phyloP scores from a whole-genome alignment of 2,113 vertebrate species.

The Tamias sibiricus region DNA sequence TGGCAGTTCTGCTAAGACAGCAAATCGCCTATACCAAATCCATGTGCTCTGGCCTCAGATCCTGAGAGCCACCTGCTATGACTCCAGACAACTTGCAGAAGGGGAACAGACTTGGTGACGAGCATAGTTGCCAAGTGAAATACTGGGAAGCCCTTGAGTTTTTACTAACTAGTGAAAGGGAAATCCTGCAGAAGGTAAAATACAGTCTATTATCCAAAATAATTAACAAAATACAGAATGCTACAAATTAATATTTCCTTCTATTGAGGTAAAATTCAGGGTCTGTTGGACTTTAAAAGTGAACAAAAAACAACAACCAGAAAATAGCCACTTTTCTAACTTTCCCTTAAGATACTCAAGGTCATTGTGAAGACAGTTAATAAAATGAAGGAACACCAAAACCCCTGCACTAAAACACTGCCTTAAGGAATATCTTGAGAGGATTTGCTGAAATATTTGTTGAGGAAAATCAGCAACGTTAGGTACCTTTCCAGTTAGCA shows the following conservation, averaged over 20 bases:
- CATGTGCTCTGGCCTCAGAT: neutral
- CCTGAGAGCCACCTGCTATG: neutral
- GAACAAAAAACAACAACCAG: neutral
- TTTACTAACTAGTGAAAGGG: neutral
- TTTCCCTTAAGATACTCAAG: neutral
- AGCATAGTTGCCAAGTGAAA: neutral
- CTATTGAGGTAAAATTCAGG: neutral
- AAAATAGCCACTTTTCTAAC: neutral
- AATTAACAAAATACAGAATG: neutral
- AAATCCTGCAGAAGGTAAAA: slow-evolving; percentile 17
- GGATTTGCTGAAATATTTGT: neutral
- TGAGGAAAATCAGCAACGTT: neutral
- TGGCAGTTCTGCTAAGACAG: neutral
- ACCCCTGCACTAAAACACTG: neutral
- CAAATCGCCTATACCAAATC: neutral
- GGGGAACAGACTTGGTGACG: neutral
- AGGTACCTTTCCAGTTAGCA: neutral
- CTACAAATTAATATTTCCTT: neutral
- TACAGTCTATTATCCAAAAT: neutral
- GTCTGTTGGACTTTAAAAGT: too few species aligned
- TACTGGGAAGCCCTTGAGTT: neutral
- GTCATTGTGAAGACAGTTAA: neutral
- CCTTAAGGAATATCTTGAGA: neutral
- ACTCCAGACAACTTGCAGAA: neutral
- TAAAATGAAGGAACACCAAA: neutral